Percentiles rank a stretch among this genome's conserved stretches.
Conservation (phyloP, 2,797 vertebrate species). For the Hapalemur alaotrensis region DNA sequence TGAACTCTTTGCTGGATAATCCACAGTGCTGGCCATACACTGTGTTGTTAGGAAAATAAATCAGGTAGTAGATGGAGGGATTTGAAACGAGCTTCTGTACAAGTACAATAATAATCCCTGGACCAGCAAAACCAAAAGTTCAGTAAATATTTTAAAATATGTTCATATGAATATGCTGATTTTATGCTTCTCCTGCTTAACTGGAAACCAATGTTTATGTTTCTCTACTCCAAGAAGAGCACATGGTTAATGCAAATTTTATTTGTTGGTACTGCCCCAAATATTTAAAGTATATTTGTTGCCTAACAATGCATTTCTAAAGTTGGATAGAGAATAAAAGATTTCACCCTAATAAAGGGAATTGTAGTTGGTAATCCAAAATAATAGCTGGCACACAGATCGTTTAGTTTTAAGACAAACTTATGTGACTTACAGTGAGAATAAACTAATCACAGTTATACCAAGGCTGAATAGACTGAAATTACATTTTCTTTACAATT, state of each 20-base stretch:
- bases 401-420: neutral
- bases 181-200: neutral
- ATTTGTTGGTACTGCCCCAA: neutral
- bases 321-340: neutral
- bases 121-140: neutral
- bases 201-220: neutral
- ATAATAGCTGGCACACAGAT: neutral
- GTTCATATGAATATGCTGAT: neutral
- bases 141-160: neutral
- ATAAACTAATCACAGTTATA: neutral
- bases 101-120: neutral
- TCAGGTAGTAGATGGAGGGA: neutral
- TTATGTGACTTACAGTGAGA: neutral
- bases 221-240: neutral
- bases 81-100: neutral
- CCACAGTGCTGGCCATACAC: neutral
- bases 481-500: neutral
- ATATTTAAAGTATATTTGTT: neutral
- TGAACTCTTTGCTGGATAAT: neutral
- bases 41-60: neutral
- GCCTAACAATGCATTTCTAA: neutral
- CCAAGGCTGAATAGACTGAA: neutral
- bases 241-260: neutral
- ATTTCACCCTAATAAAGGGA: neutral
- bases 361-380: neutral